A percentile compares a stretch with the other conserved stretches of the same genome.
Evolutionary conservation across 2,888 invertebrate genomes (phyloP).

Genomic region (Eurytoma adleriae): DNA sequence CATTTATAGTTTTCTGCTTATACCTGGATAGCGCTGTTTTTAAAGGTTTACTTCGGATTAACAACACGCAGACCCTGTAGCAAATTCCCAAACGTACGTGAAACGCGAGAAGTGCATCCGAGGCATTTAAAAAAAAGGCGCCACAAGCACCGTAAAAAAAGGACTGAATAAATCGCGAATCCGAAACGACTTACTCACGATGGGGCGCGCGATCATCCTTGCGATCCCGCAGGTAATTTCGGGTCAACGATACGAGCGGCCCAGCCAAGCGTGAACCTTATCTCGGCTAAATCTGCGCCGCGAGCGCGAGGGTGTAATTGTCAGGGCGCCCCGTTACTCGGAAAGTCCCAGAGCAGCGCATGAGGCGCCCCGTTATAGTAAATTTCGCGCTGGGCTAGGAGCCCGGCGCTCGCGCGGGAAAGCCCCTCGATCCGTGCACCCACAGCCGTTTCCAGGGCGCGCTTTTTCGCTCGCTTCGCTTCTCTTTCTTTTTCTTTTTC

Average conservation of each 20-base stretch:
- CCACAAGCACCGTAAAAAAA: no score
- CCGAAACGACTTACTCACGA: conserved; percentile 4
- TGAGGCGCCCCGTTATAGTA: conserved; percentile 50
- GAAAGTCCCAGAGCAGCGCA: conserved; percentile 39
- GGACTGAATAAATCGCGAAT: conserved; percentile 16
- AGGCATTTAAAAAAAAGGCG: background rate
- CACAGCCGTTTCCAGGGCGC: conserved; percentile 6
- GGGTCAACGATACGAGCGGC: conserved; percentile 20
- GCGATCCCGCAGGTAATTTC: conserved; percentile 28
- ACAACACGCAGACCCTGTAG: no score
- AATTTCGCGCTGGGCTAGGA: conserved; percentile 43
- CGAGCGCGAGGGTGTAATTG: conserved; percentile 54
- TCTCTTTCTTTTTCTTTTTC: background rate
- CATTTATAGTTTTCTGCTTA: no score
- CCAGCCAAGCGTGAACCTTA: conserved; percentile 49
- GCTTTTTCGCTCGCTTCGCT: background rate
- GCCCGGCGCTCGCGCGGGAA: conserved; percentile 17
- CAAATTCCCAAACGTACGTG: no score
- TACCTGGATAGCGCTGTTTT: no score
- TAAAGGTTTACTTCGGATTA: no score
- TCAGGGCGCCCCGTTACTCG: conserved; percentile 52
- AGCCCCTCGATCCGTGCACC: background rate
- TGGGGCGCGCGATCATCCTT: background rate
- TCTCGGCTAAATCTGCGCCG: conserved; percentile 28
- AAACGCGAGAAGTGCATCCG: no score